Evolutionary conservation across 2,797 vertebrate genomes (phyloP).

Genomic region (Furcifer pardalis): DNA sequence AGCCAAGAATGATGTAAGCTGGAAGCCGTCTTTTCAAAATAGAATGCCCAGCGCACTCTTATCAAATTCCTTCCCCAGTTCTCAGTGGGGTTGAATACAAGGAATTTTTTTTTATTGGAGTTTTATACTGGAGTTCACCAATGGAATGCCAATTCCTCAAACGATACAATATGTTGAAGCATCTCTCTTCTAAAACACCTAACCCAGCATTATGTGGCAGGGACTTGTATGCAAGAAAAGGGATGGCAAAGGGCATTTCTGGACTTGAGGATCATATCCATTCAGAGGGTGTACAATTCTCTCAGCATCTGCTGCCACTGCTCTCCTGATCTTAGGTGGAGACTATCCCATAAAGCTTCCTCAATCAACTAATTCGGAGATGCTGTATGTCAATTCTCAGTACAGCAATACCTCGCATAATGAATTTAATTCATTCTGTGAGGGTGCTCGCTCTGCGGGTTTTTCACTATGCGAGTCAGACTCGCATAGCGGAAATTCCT

Average conservation of each 20-base stretch:
- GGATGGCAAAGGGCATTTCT: background rate
- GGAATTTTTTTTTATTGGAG: constrained; percentile 68
- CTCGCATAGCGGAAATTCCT: too few relatives aligned
- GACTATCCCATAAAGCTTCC: too few relatives aligned
- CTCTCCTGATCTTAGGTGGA: too few relatives aligned
- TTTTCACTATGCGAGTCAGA: too few relatives aligned
- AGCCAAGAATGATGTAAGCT: constrained; percentile 13
- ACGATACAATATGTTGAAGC: constrained; percentile 65
- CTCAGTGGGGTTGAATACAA: constrained; percentile 47
- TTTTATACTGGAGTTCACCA: constrained; percentile 58
- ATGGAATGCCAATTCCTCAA: constrained; percentile 67
- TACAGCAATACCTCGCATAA: too few relatives aligned
- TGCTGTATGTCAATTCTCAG: too few relatives aligned
- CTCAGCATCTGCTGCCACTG: too few relatives aligned
- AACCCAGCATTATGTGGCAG: constrained; percentile 42
- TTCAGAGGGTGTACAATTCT: too few relatives aligned
- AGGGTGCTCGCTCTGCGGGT: too few relatives aligned
- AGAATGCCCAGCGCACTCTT: constrained; percentile 26
- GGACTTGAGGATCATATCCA: too few relatives aligned
- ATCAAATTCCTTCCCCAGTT: constrained; percentile 43
- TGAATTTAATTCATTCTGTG: too few relatives aligned
- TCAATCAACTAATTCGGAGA: too few relatives aligned
- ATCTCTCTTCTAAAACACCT: constrained; percentile 30
- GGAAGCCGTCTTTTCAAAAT: constrained; percentile 26
- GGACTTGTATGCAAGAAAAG: constrained; percentile 42